Evolutionary conservation across 2,888 invertebrate genomes (phyloP).

Genomic region (Dryobotodes eremita): DNA sequence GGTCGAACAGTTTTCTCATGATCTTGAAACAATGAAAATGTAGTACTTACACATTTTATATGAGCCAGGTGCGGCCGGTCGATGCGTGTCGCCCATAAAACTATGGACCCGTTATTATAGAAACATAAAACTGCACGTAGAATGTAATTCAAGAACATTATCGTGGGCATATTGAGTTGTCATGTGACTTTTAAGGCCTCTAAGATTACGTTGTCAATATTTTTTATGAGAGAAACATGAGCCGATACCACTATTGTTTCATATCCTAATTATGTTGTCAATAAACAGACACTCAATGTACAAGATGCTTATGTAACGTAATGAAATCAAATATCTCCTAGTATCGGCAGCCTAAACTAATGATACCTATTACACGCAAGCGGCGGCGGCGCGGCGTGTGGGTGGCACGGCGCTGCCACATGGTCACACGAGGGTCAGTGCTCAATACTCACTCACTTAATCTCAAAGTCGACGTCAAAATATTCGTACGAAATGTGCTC

Average conservation of each 20-base stretch:
- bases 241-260: slow-evolving; percentile 25
- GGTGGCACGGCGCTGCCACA: slow-evolving; percentile 42
- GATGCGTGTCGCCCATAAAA: slow-evolving; percentile 45
- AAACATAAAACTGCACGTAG: slow-evolving; percentile 55
- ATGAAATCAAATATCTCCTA: slow-evolving; percentile 47
- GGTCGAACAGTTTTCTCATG: slow-evolving; percentile 57
- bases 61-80: slow-evolving; percentile 33
- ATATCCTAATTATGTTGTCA: slow-evolving; percentile 50
- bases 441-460: slow-evolving; percentile 34
- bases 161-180: slow-evolving; percentile 46
- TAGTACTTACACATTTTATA: slow-evolving; percentile 24
- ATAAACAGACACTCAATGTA: slow-evolving; percentile 38
- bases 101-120: slow-evolving; percentile 53
- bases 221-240: slow-evolving; percentile 49
- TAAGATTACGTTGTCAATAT: slow-evolving; percentile 36
- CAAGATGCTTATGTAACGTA: slow-evolving; percentile 46
- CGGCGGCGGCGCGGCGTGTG: slow-evolving; percentile 28
- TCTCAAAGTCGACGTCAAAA: slow-evolving; percentile 46
- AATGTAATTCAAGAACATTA: slow-evolving; percentile 50
- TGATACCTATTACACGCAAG: slow-evolving; percentile 47
- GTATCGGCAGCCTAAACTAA: slow-evolving; percentile 48
- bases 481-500: slow-evolving; percentile 31
- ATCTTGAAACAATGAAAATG: slow-evolving; percentile 60
- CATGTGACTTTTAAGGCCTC: slow-evolving; percentile 39
- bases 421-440: slow-evolving; percentile 63